phyloP scores from a whole-genome alignment of 2,888 invertebrate species.

The Leptopilina syphax region DNA sequence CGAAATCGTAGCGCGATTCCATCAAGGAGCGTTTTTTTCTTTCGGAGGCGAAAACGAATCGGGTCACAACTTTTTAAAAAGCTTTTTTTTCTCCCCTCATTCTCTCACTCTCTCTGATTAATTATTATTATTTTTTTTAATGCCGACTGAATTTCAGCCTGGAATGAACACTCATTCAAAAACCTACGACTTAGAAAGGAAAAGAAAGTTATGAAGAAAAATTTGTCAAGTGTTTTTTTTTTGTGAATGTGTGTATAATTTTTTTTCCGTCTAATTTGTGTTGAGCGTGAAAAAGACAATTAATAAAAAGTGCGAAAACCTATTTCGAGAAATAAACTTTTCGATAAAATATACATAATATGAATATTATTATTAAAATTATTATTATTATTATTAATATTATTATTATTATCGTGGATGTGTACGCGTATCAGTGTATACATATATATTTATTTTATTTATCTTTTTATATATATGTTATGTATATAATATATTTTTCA shows the following conservation, averaged over 20 bases:
- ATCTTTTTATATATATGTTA: constrained; percentile 48
- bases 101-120: background rate
- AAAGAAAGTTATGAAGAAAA: constrained; percentile 31
- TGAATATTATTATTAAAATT: background rate
- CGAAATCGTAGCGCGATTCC: constrained; percentile 31
- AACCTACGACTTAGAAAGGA: constrained; percentile 61
- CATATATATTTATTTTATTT: constrained; percentile 47
- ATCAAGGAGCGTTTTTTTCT: constrained; percentile 14
- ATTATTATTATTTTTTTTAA: constrained; percentile 38
- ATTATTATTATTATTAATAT: constrained; percentile 33
- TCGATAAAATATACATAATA: constrained; percentile 5
- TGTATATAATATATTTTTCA: constrained; percentile 47
- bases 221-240: constrained; percentile 36
- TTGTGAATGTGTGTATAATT: constrained; percentile 51
- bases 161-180: constrained; percentile 68
- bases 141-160: constrained; percentile 52
- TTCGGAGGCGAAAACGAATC: constrained; percentile 30
- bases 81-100: background rate
- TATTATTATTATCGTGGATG: constrained; percentile 42
- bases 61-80: constrained; percentile 3
- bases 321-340: background rate
- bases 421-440: constrained; percentile 45
- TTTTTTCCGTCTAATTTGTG: constrained; percentile 49
- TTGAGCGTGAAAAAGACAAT: constrained; percentile 25
- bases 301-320: constrained; percentile 27